These are phyloP conservation scores for Tapirus terrestris DNA, from an alignment of 2,113 vertebrate genomes.

Conservation along the genomic window DNA sequence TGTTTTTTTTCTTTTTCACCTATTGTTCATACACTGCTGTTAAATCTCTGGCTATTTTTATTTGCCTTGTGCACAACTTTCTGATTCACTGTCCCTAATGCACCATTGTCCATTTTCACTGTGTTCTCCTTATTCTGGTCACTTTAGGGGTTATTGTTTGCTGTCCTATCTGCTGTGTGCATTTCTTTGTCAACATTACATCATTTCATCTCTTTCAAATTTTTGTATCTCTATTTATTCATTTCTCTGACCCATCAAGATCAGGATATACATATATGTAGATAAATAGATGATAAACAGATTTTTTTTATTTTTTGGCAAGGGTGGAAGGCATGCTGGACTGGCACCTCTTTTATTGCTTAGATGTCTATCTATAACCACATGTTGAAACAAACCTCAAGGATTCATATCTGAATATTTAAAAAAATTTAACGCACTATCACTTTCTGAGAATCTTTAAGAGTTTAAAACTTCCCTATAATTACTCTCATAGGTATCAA, in stretches of 20 bases:
- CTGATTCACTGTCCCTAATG: not conserved
- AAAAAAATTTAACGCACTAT: not conserved
- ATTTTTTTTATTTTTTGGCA: not conserved
- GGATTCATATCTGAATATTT: not conserved
- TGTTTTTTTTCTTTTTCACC: conserved; percentile 23
- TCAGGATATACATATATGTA: not conserved
- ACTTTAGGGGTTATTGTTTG: not conserved
- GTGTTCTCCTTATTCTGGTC: not conserved
- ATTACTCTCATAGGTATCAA: not conserved
- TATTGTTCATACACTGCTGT: not conserved
- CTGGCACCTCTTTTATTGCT: not conserved
- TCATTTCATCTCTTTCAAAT: not conserved
- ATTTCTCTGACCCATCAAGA: not conserved
- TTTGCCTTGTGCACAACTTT: not conserved
- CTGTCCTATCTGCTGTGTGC: not conserved
- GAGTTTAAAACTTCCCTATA: not conserved
- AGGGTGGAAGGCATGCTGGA: no score
- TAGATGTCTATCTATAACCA: not conserved
- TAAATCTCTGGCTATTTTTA: conserved; percentile 37
- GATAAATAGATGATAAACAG: not conserved
- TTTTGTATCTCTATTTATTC: not conserved
- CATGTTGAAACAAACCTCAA: not conserved
- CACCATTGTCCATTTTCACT: not conserved
- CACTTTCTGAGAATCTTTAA: not conserved
- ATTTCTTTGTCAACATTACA: not conserved